Conservation (phyloP, 2,888 invertebrate genomes). For the Onchidella celtica region DNA sequence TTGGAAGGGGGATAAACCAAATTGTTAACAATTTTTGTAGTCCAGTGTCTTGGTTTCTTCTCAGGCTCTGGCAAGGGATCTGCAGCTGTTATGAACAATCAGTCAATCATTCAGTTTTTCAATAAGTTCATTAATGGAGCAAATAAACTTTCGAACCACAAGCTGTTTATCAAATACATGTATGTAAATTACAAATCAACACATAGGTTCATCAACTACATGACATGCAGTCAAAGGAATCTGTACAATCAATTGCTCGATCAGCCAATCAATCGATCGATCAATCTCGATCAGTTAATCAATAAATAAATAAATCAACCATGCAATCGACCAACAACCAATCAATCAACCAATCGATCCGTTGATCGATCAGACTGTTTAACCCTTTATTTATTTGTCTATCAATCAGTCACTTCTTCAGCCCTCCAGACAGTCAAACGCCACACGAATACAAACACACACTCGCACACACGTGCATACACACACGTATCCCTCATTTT, state of each 20-base stretch:
- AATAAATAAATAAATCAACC: too few relatives aligned
- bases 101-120: too few relatives aligned
- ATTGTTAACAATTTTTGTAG: constrained; percentile 56
- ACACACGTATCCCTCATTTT: neutral
- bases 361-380: neutral
- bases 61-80: constrained; percentile 14
- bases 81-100: neutral
- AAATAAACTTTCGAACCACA: neutral
- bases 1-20: constrained; percentile 62
- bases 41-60: constrained; percentile 48
- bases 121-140: neutral
- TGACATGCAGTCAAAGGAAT: too few relatives aligned
- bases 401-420: neutral
- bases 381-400: neutral
- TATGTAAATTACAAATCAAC: too few relatives aligned
- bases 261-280: too few relatives aligned
- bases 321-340: too few relatives aligned
- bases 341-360: too few relatives aligned
- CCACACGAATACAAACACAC: neutral
- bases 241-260: too few relatives aligned
- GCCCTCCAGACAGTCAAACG: neutral
- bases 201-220: too few relatives aligned
- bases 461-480: neutral
- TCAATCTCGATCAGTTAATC: too few relatives aligned
- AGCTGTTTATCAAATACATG: neutral